A percentile compares a stretch with the other conserved stretches of the same genome.
phyloP scores from a whole-genome alignment of 1,140 invertebrate species.

The Drosophila ananassae region DNA sequence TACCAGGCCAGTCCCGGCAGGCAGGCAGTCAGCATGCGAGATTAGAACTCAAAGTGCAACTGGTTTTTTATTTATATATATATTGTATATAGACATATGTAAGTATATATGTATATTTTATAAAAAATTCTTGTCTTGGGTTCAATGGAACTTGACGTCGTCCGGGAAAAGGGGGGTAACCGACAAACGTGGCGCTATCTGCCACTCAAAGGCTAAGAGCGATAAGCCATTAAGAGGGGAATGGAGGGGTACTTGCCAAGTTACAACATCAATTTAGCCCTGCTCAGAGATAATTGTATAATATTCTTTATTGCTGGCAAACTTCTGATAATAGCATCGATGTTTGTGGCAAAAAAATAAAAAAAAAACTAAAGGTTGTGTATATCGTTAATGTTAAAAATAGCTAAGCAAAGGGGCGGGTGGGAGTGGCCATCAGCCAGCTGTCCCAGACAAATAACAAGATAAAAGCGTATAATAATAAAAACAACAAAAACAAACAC shows the following conservation, averaged over 20 bases:
- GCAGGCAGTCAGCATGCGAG: slow-evolving; percentile 1
- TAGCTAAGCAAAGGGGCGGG: slow-evolving; percentile 32
- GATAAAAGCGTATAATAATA: slow-evolving; percentile 17
- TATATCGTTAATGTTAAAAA: slow-evolving; percentile 54
- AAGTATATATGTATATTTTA: not conserved
- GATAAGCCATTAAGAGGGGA: slow-evolving; percentile 20
- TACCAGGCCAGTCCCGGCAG: too few species aligned
- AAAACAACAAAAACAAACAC: slow-evolving; percentile 38
- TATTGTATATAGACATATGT: not conserved
- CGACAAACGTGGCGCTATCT: slow-evolving; percentile 26
- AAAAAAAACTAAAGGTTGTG: slow-evolving; percentile 48
- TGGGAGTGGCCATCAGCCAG: slow-evolving; percentile 30
- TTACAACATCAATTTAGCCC: slow-evolving; percentile 23
- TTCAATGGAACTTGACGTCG: slow-evolving; percentile 40
- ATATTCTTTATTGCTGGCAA: slow-evolving; percentile 4
- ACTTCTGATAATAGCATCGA: slow-evolving; percentile 17
- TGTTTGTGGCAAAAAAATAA: slow-evolving; percentile 20
- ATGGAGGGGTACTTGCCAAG: not conserved
- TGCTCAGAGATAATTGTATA: slow-evolving; percentile 18
- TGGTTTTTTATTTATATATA: slow-evolving; percentile 33
- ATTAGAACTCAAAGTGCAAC: slow-evolving; percentile 50
- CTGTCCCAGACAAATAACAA: slow-evolving; percentile 56
- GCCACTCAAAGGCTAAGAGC: slow-evolving; percentile 9
- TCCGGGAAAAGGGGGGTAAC: slow-evolving; percentile 17
- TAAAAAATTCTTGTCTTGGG: slow-evolving; percentile 28